Conservation (phyloP, 1,140 invertebrate genomes). For the Eriosoma lanigerum region DNA sequence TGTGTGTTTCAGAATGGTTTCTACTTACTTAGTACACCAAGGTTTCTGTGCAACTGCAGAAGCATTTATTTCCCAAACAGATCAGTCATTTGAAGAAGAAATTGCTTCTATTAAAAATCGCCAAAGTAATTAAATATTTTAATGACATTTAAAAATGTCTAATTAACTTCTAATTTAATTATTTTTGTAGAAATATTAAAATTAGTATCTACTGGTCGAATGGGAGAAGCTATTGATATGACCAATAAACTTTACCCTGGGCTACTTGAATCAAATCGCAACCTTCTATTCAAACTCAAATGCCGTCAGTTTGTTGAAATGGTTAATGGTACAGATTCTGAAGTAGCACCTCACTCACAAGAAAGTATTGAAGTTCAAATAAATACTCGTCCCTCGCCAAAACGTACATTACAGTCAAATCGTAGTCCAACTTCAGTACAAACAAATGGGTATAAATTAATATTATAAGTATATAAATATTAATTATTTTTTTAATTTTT, state of each 20-base stretch:
- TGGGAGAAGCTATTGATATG: conserved; percentile 91
- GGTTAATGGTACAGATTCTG: conserved; percentile 81
- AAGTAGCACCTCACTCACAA: conserved; percentile 60
- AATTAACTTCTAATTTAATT: neutral
- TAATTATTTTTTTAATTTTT: too few species aligned
- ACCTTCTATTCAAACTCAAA: conserved; percentile 91
- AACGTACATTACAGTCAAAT: conserved; percentile 46
- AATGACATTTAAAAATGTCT: neutral
- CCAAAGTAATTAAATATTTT: conserved; percentile 74
- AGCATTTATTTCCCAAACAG: conserved; percentile 89
- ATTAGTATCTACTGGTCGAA: conserved; percentile 84
- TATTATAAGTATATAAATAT: neutral
- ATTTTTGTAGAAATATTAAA: conserved; percentile 81
- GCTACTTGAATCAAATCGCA: conserved; percentile 83
- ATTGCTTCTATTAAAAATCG: conserved; percentile 93
- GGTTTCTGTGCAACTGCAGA: conserved; percentile 96
- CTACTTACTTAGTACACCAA: conserved; percentile 95
- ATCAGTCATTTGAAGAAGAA: conserved; percentile 89
- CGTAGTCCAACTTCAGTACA: conserved; percentile 46
- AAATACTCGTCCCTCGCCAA: conserved; percentile 55
- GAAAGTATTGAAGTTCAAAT: conserved; percentile 55
- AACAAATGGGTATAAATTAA: conserved; percentile 39
- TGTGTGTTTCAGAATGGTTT: conserved; percentile 70
- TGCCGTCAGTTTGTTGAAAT: conserved; percentile 97
- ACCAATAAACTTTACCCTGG: conserved; percentile 88